These are phyloP conservation scores for Hydropsyche tenuis DNA, from an alignment of 1,140 invertebrate genomes.

Conservation along the genomic window DNA sequence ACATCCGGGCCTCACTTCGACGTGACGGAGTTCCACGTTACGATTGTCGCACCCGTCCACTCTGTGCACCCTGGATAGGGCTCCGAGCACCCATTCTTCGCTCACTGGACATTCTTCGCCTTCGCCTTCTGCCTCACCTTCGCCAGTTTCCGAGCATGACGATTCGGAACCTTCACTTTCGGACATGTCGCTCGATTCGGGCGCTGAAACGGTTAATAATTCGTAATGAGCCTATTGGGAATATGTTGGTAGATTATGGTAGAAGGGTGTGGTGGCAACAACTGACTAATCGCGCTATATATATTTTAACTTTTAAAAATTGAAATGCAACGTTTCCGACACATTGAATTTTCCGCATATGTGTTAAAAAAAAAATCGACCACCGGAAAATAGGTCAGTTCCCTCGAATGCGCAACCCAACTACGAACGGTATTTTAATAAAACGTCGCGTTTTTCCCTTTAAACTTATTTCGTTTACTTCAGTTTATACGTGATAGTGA, in stretches of 20 bases:
- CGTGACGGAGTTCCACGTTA: constrained; percentile 54
- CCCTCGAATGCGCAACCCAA: not conserved
- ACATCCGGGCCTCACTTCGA: constrained; percentile 59
- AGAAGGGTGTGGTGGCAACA: constrained; percentile 17
- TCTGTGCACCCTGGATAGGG: constrained; percentile 63
- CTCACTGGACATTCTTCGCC: constrained; percentile 64
- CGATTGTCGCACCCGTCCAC: constrained; percentile 47
- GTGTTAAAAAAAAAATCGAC: not conserved
- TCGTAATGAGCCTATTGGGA: no score
- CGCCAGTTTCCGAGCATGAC: constrained; percentile 47
- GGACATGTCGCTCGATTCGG: no score
- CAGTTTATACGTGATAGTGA: no score
- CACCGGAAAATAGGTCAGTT: not conserved
- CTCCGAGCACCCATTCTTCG: constrained; percentile 67
- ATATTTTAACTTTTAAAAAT: not conserved
- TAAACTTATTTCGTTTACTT: no score
- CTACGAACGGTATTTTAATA: no score
- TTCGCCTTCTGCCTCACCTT: constrained; percentile 37
- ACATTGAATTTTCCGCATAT: no score
- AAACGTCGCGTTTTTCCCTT: no score
- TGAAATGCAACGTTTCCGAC: not conserved
- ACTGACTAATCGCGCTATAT: constrained; percentile 2
- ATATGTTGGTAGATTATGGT: no score
- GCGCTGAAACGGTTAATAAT: no score
- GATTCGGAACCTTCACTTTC: constrained; percentile 63